Evolutionary conservation across 2,888 invertebrate genomes (phyloP), one percentile per base, ranked within the genome.

Genomic region (Trachelus troglodyta): DNA sequence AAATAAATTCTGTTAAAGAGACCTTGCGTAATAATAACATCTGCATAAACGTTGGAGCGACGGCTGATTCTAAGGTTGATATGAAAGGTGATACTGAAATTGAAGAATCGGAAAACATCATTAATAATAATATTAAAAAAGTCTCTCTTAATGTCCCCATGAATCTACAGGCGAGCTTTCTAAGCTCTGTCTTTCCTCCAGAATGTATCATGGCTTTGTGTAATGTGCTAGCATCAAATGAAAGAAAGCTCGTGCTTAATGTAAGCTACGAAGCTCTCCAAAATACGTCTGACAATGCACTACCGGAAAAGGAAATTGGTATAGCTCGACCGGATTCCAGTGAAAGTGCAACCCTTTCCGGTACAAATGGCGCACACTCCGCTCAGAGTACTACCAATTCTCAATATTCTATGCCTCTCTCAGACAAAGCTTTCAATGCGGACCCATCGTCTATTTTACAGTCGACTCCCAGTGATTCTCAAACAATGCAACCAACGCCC

Each of bases 191-290:
- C 84, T 94, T 96, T 84, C 93, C 95, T 15, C 92, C 93, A 37
- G 94, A 94, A 86, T 95, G 96, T 90, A 92, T 97, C 83, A 95
- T 95, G 33, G 96, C 96, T 34, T 92, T 97, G 83, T 97, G 97
- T 91, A 96, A 97, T 91, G 93, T 95, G 68, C 89, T 96, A 79
- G 95, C 95, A 69, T 93, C 95, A 81, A 93, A 94, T 82, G 94
- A 95, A 85, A 94, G 94, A 84, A 94, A 94, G 91, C 94, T 95
- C 30, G 94, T 94, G 69, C 91, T 95, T 81, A 96, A 96, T 86
- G 92, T 94, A 1, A 95, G 94, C 86, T 94, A 93, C 80, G 93
- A 93, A 86, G 92, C 92, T 34, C 37, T 76, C 0, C 78, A 77
- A 1, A 85, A 84, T n/a, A 75, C 76, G 23, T 83, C 85, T 11